Evolutionary conservation across 2,797 vertebrate species (phyloP).

Genomic region (Pterois miles): DNA sequence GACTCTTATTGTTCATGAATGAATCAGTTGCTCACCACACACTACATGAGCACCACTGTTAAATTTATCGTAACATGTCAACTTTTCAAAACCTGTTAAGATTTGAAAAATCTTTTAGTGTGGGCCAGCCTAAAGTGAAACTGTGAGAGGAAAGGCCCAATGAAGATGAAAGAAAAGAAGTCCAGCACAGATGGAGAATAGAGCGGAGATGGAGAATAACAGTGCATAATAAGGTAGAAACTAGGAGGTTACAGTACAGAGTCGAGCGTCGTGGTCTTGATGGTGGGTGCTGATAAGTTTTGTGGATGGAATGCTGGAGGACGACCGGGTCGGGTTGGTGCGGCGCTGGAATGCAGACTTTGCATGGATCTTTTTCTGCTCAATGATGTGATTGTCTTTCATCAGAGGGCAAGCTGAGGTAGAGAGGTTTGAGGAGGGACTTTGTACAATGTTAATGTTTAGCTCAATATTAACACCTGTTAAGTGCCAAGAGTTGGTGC

Average conservation of each 20-base stretch:
- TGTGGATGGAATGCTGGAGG: constrained; percentile 28
- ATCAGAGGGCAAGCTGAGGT: background rate
- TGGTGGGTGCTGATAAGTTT: constrained; percentile 12
- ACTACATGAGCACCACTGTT: no score
- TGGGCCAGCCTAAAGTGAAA: background rate
- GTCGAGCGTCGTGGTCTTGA: background rate
- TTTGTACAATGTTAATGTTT: background rate
- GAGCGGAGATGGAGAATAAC: background rate
- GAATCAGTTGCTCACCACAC: no score
- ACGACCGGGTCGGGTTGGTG: background rate
- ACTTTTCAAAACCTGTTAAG: no score
- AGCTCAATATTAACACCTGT: constrained; percentile 2
- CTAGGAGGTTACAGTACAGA: background rate
- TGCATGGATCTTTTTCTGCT: constrained; percentile 25
- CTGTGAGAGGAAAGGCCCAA: no score
- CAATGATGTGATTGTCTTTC: constrained; percentile 61
- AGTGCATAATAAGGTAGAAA: background rate
- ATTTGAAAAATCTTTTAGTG: no score
- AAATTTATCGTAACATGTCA: no score
- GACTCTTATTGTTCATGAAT: no score
- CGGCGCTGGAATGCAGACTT: constrained; percentile 59
- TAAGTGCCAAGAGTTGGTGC: background rate
- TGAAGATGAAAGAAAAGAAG: background rate
- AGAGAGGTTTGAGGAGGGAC: background rate
- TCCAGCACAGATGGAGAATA: background rate